Evolutionary conservation across 2,888 invertebrate genomes (phyloP).

Genomic region (Seladonia tumulorum): DNA sequence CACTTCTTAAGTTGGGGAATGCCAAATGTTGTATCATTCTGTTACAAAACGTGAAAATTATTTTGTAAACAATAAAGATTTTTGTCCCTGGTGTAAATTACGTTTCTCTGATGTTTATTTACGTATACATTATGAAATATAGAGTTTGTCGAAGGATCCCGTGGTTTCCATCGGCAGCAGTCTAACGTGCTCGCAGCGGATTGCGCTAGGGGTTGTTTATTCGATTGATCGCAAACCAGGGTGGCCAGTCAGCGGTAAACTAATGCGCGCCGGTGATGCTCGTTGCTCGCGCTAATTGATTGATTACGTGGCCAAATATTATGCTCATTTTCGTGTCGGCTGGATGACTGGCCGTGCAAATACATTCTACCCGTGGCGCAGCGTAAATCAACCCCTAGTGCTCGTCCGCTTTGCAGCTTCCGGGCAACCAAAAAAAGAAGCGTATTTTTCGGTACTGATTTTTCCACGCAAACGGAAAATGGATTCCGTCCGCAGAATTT

Average conservation of each 20-base stretch:
- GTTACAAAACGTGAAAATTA: neutral
- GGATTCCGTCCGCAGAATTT: neutral
- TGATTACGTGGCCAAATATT: conserved; percentile 78
- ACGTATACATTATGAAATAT: neutral
- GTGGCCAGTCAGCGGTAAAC: conserved; percentile 79
- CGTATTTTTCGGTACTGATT: neutral
- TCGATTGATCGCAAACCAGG: conserved; percentile 72
- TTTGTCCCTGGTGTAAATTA: neutral
- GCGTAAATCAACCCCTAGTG: conserved; percentile 50
- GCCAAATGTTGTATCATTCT: too few relatives aligned
- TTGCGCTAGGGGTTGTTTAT: conserved; percentile 68
- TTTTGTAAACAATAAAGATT: neutral
- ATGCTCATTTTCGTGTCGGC: conserved; percentile 66
- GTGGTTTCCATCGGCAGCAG: conserved; percentile 47
- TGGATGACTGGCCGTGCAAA: conserved; percentile 48
- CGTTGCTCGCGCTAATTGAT: conserved; percentile 79
- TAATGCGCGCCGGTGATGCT: conserved; percentile 77
- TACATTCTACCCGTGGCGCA: conserved; percentile 25
- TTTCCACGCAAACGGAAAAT: neutral
- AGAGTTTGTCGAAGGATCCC: neutral
- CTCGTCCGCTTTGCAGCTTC: conserved; percentile 36
- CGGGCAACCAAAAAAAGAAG: conserved; percentile 6
- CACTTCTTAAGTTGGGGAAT: too few relatives aligned
- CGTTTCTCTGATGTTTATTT: neutral
- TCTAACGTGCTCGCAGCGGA: conserved; percentile 56